phyloP scores from a whole-genome alignment of 2,113 vertebrate genomes.

The Carassius gibelio region DNA sequence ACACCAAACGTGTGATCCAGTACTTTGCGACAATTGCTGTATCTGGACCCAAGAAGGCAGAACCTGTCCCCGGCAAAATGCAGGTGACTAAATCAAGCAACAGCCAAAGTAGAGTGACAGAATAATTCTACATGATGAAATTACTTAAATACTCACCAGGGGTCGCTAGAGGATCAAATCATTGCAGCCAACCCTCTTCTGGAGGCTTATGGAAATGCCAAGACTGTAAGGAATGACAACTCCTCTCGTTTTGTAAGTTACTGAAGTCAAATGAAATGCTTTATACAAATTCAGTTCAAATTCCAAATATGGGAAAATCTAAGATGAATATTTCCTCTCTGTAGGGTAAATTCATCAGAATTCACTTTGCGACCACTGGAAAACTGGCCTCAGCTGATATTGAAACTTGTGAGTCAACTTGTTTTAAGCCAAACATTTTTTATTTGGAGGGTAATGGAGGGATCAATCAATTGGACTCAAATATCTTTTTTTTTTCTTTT shows the following conservation, averaged over 20 bases:
- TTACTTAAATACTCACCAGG: slow-evolving; percentile 69
- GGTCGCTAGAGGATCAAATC: slow-evolving; percentile 80
- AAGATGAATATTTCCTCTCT: neutral
- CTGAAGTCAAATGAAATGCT: slow-evolving; percentile 29
- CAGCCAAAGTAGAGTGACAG: neutral
- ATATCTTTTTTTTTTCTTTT: no score
- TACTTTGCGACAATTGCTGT: slow-evolving; percentile 80
- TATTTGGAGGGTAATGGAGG: no score
- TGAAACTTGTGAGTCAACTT: slow-evolving; percentile 58
- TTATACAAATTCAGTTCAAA: no score
- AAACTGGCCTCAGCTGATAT: slow-evolving; percentile 86
- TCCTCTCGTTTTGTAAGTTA: slow-evolving; percentile 76
- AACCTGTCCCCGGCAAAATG: slow-evolving; percentile 41
- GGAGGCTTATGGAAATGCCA: slow-evolving; percentile 16
- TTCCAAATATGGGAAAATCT: slow-evolving; percentile 51
- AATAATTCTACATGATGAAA: neutral
- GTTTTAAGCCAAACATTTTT: slow-evolving; percentile 58
- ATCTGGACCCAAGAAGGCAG: slow-evolving; percentile 57
- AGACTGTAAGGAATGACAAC: slow-evolving; percentile 71
- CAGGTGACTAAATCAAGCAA: slow-evolving; percentile 52
- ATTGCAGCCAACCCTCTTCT: slow-evolving; percentile 39
- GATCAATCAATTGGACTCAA: neutral
- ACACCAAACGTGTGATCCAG: slow-evolving; percentile 81
- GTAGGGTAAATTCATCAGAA: slow-evolving; percentile 84
- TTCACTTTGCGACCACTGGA: slow-evolving; percentile 80